phyloP scores from a whole-genome alignment of 2,113 vertebrate species.

The Phylloscopus trochilus region DNA sequence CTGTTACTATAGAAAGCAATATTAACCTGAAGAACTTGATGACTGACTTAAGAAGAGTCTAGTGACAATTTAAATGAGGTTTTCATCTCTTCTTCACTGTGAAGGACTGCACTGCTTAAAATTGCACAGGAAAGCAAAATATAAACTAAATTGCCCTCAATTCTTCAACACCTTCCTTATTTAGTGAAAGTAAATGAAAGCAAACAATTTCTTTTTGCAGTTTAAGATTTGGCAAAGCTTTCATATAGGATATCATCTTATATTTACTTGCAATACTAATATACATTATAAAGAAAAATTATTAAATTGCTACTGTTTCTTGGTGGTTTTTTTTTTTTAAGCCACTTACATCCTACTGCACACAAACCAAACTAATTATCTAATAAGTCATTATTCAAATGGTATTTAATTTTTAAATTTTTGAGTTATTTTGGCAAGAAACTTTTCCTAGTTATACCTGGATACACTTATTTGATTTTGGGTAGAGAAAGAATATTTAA shows the following conservation, averaged over 20 bases:
- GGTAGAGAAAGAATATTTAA: conserved; percentile 18
- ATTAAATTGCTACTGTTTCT: neutral
- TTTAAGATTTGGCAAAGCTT: neutral
- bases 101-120: neutral
- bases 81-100: neutral
- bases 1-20: neutral
- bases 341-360: neutral
- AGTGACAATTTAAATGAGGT: neutral
- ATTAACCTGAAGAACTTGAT: conserved; percentile 10
- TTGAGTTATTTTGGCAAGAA: conserved; percentile 1
- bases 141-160: neutral
- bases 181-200: neutral
- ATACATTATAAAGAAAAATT: neutral
- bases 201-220: neutral
- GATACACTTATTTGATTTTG: conserved; percentile 37
- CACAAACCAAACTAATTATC: neutral
- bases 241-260: neutral
- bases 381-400: conserved; percentile 32
- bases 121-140: neutral
- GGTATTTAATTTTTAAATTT: conserved; percentile 8
- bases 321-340: neutral
- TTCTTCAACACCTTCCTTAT: neutral
- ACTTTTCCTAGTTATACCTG: neutral
- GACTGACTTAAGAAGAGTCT: neutral
- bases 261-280: neutral